Evolutionary conservation across 1,140 invertebrate species (phyloP), one percentile per base, ranked within the genome.

Genomic region (Aphaenogaster floridana): DNA sequence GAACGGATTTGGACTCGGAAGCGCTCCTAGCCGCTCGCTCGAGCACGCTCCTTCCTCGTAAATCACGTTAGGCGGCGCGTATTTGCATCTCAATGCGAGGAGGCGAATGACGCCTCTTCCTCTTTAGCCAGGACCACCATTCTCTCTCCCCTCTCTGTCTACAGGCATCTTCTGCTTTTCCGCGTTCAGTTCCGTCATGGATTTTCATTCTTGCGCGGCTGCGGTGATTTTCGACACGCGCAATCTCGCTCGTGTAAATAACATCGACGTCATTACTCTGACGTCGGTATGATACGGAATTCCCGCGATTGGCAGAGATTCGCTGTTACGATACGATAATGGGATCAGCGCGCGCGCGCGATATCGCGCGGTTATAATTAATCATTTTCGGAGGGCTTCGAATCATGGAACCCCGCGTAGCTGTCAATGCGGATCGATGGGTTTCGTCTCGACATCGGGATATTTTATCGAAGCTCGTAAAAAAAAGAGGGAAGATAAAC

Each of bases 41-140:
- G 72, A 87, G 87, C 86, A 86, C 86, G 89, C 88, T 76, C 77
- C 86, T 52, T 83, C 57, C 86, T 92, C 91, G 88, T 92, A 92
- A 92, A 92, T 92, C 91, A 92, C 88, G 61, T 66, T 68, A 64
- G 86, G 76, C 52, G 74, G 52, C 61, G 78, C 52, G 81, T 87
- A 92, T 92, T 92, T 92, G 86, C 91, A 92, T 92, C 80, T 90
- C 81, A 91, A 92, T 92, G 88, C 78, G 39, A 34, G 86, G 66
- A 69, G 66, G 17, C 79, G 76, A 86, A 87, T 59, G 57, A 90
- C 57, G 86, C 68, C 28, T 72, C n/a, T 54, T 63, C 13, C n/a
- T 45, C 50, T 64, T 64, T 21, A 66, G 28, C 34, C 42, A 5
- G 6, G n/a, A 66, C 52, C 64, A 28, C 69, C 6, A 4, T 84